Percentiles rank a stretch among this genome's conserved stretches.
These are phyloP conservation scores for Lycaena phlaeas DNA, from an alignment of 2,888 invertebrate genomes.

Conservation along the genomic window DNA sequence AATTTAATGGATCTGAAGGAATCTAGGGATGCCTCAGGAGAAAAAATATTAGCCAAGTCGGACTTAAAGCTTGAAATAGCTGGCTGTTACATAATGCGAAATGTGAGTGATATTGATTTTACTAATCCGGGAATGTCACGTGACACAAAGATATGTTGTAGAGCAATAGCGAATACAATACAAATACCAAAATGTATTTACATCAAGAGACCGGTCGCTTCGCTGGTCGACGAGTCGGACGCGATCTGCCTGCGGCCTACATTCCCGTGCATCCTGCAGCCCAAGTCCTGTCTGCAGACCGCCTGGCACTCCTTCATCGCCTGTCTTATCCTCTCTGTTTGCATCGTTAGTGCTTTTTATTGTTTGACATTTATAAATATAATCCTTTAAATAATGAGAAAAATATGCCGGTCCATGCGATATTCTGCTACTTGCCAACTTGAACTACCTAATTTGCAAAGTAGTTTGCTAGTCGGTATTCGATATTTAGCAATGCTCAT, in stretches of 20 bases:
- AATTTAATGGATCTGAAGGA: conserved; percentile 41
- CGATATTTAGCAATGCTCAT: too few species aligned
- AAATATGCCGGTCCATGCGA: conserved; percentile 12
- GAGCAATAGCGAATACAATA: too few species aligned
- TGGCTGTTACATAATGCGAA: conserved; percentile 50
- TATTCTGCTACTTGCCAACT: too few species aligned
- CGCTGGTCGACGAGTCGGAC: conserved; percentile 45
- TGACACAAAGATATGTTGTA: too few species aligned
- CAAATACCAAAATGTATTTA: too few species aligned
- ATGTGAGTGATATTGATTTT: conserved; percentile 29
- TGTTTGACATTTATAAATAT: background rate
- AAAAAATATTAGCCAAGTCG: conserved; percentile 30
- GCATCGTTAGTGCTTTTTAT: conserved; percentile 34
- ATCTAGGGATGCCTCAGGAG: conserved; percentile 30
- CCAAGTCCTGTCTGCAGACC: conserved; percentile 40
- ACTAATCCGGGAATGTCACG: too few species aligned
- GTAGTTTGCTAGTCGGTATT: too few species aligned
- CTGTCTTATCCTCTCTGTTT: conserved; percentile 33
- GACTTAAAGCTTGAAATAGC: conserved; percentile 49
- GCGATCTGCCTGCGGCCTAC: conserved; percentile 49
- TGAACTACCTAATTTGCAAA: too few species aligned
- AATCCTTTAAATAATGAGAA: background rate
- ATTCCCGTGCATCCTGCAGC: conserved; percentile 56
- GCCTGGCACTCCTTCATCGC: conserved; percentile 43
- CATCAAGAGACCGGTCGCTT: conserved; percentile 42